phyloP scores from a whole-genome alignment of 2,888 invertebrate genomes.

The Electrophaes corylata region DNA sequence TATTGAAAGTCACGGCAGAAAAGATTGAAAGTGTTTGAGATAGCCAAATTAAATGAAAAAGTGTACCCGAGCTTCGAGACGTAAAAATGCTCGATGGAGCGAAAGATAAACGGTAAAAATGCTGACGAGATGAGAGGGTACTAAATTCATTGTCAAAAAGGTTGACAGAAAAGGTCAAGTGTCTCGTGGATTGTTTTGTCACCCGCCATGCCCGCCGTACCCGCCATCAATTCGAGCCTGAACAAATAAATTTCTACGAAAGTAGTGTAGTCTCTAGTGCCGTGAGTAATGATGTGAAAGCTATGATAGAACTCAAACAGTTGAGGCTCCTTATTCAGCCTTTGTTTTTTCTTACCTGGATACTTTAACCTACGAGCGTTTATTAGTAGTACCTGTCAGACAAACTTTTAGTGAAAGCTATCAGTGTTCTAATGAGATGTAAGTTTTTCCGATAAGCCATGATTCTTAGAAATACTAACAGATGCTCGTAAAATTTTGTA shows the following conservation, averaged over 20 bases:
- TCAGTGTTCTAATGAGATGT: too few species aligned
- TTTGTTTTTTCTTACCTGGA: too few species aligned
- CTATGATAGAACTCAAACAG: too few species aligned
- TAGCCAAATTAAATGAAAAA: constrained; percentile 25
- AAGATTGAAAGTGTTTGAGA: constrained; percentile 26
- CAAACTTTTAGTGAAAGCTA: too few species aligned
- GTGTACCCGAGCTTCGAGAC: constrained; percentile 11
- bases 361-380: too few species aligned
- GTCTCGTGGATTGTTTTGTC: constrained; percentile 4
- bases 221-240: background rate
- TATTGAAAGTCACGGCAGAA: constrained; percentile 23
- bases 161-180: constrained; percentile 11
- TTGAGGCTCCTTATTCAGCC: too few species aligned
- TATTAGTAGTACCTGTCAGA: too few species aligned
- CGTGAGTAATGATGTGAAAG: too few species aligned
- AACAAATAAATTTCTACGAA: background rate
- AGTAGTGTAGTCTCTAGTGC: background rate
- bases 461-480: too few species aligned
- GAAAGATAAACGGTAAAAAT: constrained; percentile 19
- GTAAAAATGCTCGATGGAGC: constrained; percentile 15
- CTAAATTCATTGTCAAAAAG: constrained; percentile 13
- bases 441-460: too few species aligned
- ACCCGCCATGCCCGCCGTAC: too few species aligned
- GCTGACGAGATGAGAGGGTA: constrained; percentile 16
- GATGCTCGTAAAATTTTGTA: too few species aligned